Conservation (phyloP, 2,888 invertebrate genomes). For the Margaritifera margaritifera region DNA sequence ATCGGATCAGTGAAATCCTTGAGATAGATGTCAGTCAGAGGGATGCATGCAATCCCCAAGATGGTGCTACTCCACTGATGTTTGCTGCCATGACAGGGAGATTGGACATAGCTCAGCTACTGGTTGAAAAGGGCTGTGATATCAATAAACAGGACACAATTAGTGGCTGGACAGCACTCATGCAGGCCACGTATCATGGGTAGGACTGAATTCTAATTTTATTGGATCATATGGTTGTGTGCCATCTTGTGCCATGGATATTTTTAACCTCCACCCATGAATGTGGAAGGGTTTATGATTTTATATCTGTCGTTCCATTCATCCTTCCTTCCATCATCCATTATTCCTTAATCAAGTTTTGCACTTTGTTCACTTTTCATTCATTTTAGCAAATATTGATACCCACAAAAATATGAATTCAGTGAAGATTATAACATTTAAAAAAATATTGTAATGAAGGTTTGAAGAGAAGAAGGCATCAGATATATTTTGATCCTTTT, state of each 20-base stretch:
- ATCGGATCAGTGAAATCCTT: constrained; percentile 63
- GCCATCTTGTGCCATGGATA: neutral
- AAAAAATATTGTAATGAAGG: too few species aligned
- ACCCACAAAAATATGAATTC: too few species aligned
- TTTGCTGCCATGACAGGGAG: constrained; percentile 73
- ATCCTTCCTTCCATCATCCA: neutral
- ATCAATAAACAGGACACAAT: constrained; percentile 72
- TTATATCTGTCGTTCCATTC: neutral
- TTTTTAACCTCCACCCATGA: neutral
- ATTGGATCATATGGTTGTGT: neutral
- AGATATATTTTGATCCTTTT: too few species aligned
- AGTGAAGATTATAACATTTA: too few species aligned
- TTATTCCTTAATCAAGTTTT: neutral
- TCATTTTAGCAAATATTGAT: too few species aligned
- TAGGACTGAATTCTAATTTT: constrained; percentile 30
- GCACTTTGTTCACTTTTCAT: neutral
- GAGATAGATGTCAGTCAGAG: constrained; percentile 64
- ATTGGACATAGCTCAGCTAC: constrained; percentile 68
- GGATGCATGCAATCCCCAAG: constrained; percentile 67
- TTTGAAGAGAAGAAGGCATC: too few species aligned
- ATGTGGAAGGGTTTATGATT: neutral
- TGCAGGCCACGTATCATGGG: constrained; percentile 74
- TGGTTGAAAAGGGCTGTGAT: constrained; percentile 71
- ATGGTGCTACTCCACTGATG: constrained; percentile 74
- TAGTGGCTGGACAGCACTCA: constrained; percentile 74